A percentile compares a stretch with the other conserved stretches of the same genome.
phyloP scores from a whole-genome alignment of 2,797 vertebrate genomes.

The Merluccius polli region DNA sequence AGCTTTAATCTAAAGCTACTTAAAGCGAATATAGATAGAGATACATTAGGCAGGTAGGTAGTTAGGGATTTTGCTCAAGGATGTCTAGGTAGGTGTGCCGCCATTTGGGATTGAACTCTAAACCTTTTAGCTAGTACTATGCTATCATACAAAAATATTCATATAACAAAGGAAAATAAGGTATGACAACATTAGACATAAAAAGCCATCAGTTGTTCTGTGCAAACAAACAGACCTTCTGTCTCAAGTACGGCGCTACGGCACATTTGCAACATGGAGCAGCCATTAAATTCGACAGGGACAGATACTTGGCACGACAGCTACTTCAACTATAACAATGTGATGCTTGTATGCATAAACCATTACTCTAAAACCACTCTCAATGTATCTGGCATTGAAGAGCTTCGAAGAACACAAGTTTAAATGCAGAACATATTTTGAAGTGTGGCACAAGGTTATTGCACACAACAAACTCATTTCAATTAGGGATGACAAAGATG shows the following conservation, averaged over 20 bases:
- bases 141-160: neutral
- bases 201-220: conserved; percentile 1
- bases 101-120: neutral
- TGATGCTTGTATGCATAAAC: neutral
- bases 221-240: neutral
- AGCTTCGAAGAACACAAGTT: no score
- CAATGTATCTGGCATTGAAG: neutral
- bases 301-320: neutral
- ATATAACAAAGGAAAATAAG: neutral
- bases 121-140: no score
- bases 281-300: neutral
- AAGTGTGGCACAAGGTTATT: no score
- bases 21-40: neutral
- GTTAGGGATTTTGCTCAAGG: neutral
- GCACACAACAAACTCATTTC: neutral
- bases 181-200: neutral
- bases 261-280: neutral
- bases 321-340: neutral
- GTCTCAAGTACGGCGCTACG: neutral
- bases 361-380: neutral
- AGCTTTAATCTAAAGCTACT: neutral
- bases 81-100: neutral
- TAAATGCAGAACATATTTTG: no score
- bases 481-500: conserved; percentile 15
- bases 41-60: neutral